Conservation (phyloP, 2,113 vertebrate genomes). For the Gracilinanus agilis region DNA sequence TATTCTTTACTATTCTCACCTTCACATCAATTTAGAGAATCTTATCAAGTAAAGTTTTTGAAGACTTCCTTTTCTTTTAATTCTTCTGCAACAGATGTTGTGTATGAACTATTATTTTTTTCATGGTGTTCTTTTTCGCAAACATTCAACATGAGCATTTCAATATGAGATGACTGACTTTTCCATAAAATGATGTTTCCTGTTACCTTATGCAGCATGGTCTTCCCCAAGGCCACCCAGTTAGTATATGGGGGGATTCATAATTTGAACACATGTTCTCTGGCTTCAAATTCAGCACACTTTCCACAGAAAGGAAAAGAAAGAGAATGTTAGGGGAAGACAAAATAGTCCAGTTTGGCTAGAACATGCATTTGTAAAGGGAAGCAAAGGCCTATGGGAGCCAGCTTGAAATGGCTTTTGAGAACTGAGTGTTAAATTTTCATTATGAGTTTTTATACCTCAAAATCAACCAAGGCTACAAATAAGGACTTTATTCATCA, state of each 20-base stretch:
- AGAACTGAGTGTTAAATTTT: too few species aligned
- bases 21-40: background rate
- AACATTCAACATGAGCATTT: background rate
- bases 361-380: too few species aligned
- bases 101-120: background rate
- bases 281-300: background rate
- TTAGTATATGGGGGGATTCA: background rate
- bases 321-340: too few species aligned
- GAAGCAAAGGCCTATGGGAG: too few species aligned
- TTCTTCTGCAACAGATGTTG: background rate
- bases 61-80: background rate
- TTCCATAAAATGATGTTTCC: background rate
- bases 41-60: background rate
- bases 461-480: too few species aligned
- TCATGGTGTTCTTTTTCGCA: background rate
- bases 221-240: background rate
- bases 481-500: too few species aligned
- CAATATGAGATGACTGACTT: background rate
- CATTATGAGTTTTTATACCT: too few species aligned
- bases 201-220: background rate
- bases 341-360: too few species aligned
- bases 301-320: background rate
- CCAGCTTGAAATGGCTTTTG: too few species aligned
- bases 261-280: background rate
- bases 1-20: background rate